Conservation (phyloP, 2,797 vertebrate genomes). For the Ispidina lecontei region DNA sequence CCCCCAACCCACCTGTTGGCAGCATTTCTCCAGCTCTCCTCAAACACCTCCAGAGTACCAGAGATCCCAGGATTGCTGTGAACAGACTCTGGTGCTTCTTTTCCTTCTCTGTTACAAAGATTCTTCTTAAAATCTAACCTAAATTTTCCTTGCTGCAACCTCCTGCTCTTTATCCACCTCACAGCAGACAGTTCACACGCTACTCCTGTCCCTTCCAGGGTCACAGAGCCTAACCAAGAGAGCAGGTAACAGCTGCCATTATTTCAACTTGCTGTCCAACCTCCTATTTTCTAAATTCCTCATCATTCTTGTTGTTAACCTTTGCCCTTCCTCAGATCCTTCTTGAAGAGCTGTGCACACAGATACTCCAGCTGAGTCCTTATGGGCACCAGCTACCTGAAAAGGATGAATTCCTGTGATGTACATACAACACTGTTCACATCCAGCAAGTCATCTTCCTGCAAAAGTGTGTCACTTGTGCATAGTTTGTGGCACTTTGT, state of each 20-base stretch:
- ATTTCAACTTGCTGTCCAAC: neutral
- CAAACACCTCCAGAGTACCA: neutral
- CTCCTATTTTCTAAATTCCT: neutral
- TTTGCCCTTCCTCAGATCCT: neutral
- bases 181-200: neutral
- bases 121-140: neutral
- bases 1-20: no score
- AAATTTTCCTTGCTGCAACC: neutral
- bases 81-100: neutral
- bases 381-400: neutral
- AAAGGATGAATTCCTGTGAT: neutral
- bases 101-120: neutral
- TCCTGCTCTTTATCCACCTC: neutral
- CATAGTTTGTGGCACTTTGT: neutral
- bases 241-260: fast-evolving
- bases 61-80: neutral
- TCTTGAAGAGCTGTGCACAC: neutral
- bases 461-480: fast-evolving
- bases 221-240: neutral
- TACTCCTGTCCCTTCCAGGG: neutral
- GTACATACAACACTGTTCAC: fast-evolving
- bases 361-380: neutral
- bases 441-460: neutral
- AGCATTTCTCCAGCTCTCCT: neutral
- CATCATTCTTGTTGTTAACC: neutral